Evolutionary conservation across 1,140 invertebrate genomes (phyloP), one percentile per base, ranked within the genome.

Genomic region (Linepithema humile): DNA sequence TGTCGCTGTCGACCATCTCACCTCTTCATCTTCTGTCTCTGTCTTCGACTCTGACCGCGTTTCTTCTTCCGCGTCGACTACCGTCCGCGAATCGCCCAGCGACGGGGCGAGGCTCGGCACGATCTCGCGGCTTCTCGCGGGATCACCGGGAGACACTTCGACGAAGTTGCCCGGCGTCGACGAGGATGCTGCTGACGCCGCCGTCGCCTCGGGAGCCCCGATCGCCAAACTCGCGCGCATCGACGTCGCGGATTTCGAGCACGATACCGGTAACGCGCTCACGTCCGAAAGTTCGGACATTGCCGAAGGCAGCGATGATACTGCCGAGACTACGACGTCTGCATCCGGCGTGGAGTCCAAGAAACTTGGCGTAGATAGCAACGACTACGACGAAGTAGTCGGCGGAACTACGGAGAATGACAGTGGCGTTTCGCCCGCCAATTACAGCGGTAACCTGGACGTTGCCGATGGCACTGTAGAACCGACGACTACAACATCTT

Each of bases 21-120:
- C 38, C 62, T 72, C 75, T 75, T 32, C 43, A 60, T 87, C 84
- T 35, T 62, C 74, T 69, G 64, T 65, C 64, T 87, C 75, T 85
- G 26, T 65, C n/a, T n/a, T n/a, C 10, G 53, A 12, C 38, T 85
- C 86, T 86, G 43, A n/a, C 59, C 35, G 38, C 69, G n/a, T n/a
- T n/a, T n/a, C n/a, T n/a, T 55, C 40, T 32, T 29, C 53, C 40
- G n/a, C 26, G 17, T 55, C 48, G 32, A 57, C 70, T 26, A 73
- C 53, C 17, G 32, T 17, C 50, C 55, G 29, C 53, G 35, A 77
- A 23, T 59, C 53, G n/a, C 12, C 15, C 29, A 10, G 20, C 26
- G 53, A 60, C 43, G 62, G 26, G 10, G 38, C 9, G 15, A 45
- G n/a, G 38, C 55, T 40, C 55, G 23, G 1, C 35, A 26, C 17